Conservation (phyloP, 2,888 invertebrate species). For the Hirtodrosophila alboralis region DNA sequence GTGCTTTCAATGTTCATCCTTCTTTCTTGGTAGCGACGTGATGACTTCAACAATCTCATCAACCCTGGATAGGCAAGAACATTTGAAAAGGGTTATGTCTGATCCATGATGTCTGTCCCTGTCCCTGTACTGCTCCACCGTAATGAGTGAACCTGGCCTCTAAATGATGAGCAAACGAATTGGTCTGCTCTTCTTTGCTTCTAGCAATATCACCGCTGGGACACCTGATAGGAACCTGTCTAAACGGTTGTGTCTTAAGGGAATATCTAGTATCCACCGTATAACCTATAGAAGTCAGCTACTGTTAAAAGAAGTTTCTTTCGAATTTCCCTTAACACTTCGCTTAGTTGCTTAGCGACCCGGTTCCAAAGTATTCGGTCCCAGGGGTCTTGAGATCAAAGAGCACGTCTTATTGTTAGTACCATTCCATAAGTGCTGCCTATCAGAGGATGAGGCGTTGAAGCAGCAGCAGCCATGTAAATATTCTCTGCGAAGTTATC, state of each 20-base stretch:
- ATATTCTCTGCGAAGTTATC: constrained; percentile 9
- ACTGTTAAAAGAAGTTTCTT: too few species aligned
- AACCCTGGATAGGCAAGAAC: constrained; percentile 2
- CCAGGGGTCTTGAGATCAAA: too few species aligned
- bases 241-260: constrained; percentile 7
- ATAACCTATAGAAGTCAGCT: neutral
- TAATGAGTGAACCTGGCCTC: neutral
- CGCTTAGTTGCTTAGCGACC: too few species aligned
- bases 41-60: constrained; percentile 7
- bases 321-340: too few species aligned
- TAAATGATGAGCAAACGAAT: neutral
- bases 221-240: constrained; percentile 5
- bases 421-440: neutral
- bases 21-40: neutral
- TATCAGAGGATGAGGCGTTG: constrained; percentile 8
- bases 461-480: constrained; percentile 16
- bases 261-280: constrained; percentile 4
- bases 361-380: too few species aligned
- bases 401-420: too few species aligned
- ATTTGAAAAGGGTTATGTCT: constrained; percentile 4
- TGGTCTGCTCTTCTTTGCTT: constrained; percentile 1
- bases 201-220: neutral
- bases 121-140: neutral
- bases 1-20: neutral
- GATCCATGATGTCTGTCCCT: neutral